Evolutionary conservation across 2,888 invertebrate genomes (phyloP).

Genomic region (Drosophila kanekoi): DNA sequence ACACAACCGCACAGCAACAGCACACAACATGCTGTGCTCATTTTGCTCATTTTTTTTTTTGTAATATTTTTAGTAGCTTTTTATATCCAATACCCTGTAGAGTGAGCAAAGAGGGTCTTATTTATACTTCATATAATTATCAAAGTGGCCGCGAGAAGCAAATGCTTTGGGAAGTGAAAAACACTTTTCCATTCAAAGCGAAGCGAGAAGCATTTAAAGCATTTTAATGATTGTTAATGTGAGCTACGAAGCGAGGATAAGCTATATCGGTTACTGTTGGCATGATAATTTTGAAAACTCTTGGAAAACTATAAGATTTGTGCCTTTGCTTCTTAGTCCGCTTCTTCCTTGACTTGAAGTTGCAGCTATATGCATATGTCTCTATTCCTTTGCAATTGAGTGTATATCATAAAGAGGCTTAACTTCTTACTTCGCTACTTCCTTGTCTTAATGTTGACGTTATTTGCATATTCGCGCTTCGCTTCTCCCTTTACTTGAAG

Average conservation of each 20-base stretch:
- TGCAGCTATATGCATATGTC: too few relatives aligned
- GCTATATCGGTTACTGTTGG: too few relatives aligned
- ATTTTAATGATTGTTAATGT: neutral
- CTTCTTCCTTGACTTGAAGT: neutral
- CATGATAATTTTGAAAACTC: neutral
- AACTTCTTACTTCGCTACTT: too few relatives aligned
- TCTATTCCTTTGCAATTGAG: too few relatives aligned
- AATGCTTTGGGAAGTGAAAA: neutral
- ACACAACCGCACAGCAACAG: neutral
- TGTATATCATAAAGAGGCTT: too few relatives aligned
- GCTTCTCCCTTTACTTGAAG: too few relatives aligned
- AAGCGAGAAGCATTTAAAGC: neutral
- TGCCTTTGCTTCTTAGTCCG: too few relatives aligned
- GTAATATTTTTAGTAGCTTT: conserved; percentile 17
- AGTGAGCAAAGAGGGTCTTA: neutral
- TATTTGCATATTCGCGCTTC: too few relatives aligned
- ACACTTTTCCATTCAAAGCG: neutral
- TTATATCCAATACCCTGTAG: conserved; percentile 22
- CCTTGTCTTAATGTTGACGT: too few relatives aligned
- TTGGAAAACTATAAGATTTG: neutral
- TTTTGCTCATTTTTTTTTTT: conserved; percentile 12
- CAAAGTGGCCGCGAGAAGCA: too few relatives aligned
- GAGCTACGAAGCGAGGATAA: too few relatives aligned
- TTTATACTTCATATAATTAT: too few relatives aligned
- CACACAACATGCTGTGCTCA: conserved; percentile 32